These are phyloP conservation scores for Florisuga fusca DNA, from an alignment of 2,797 vertebrate genomes.

Conservation along the genomic window DNA sequence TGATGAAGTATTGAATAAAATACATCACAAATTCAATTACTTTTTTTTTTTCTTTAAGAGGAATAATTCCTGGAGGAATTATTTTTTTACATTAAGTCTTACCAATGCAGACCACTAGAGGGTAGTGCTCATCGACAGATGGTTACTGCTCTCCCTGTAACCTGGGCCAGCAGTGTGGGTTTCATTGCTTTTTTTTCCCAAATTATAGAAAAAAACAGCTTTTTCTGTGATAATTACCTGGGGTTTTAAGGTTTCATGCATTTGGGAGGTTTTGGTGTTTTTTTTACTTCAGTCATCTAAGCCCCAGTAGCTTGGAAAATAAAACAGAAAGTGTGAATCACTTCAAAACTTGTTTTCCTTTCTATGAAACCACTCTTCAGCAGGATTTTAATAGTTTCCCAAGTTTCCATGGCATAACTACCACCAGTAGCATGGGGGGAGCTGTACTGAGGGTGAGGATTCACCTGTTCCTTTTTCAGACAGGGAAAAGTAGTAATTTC, in stretches of 20 bases:
- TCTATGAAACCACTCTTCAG: background rate
- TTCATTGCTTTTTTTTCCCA: background rate
- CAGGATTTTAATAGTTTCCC: background rate
- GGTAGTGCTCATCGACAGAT: conserved; percentile 35
- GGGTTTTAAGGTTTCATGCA: rapidly evolving
- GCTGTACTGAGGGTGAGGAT: background rate
- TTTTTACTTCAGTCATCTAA: background rate
- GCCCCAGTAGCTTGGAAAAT: background rate
- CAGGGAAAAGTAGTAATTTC: background rate
- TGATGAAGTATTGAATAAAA: background rate
- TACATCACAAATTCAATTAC: background rate
- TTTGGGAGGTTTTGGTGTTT: background rate
- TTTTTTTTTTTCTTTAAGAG: background rate
- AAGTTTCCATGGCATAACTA: rapidly evolving
- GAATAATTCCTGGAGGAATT: background rate
- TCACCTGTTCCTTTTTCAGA: background rate
- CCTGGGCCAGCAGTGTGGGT: background rate
- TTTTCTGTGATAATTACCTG: background rate
- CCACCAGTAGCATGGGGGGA: background rate
- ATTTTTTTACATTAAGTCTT: background rate
- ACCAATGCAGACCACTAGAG: conserved; percentile 34
- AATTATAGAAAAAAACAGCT: background rate
- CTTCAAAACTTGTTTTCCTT: background rate
- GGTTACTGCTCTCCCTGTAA: background rate
- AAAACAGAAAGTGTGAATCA: background rate